Evolutionary conservation across 2,888 invertebrate genomes (phyloP).

Genomic region (Platerodrilus igneus): DNA sequence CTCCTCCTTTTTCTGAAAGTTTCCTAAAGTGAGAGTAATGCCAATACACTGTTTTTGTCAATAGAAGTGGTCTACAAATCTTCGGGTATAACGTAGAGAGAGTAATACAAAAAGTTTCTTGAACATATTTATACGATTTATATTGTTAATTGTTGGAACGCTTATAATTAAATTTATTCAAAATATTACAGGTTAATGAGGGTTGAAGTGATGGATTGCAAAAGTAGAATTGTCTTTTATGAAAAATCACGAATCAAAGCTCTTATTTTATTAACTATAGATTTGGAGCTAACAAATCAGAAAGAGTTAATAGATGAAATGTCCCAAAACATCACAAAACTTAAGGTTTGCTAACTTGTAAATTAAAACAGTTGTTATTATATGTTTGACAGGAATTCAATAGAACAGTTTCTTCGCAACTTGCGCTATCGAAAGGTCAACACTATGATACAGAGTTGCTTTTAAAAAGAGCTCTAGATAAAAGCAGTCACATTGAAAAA

Average conservation of each 20-base stretch:
- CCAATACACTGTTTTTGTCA: too few species aligned
- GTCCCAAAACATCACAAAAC: slow-evolving; percentile 33
- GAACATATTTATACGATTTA: too few species aligned
- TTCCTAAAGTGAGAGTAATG: too few species aligned
- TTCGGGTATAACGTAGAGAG: too few species aligned
- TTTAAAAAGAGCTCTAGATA: slow-evolving; percentile 26
- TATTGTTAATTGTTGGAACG: too few species aligned
- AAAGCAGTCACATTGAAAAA: slow-evolving; percentile 29
- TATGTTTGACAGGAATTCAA: slow-evolving; percentile 33
- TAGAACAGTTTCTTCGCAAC: slow-evolving; percentile 33
- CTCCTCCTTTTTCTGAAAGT: too few species aligned
- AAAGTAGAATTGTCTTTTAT: slow-evolving; percentile 41
- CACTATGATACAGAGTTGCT: slow-evolving; percentile 35
- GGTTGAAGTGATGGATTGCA: slow-evolving; percentile 29
- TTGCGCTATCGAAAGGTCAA: slow-evolving; percentile 29
- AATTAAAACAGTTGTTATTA: slow-evolving; percentile 5
- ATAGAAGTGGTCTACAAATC: too few species aligned
- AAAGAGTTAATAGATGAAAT: slow-evolving; percentile 43
- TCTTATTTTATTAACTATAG: slow-evolving; percentile 41
- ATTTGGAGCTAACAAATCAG: slow-evolving; percentile 40
- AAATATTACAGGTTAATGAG: slow-evolving; percentile 38
- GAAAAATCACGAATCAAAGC: slow-evolving; percentile 43
- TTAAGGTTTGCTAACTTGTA: slow-evolving; percentile 31
- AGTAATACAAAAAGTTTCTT: too few species aligned
- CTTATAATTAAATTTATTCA: neutral